Conservation (phyloP, 2,113 vertebrate species). For the Microcebus jonahi region DNA sequence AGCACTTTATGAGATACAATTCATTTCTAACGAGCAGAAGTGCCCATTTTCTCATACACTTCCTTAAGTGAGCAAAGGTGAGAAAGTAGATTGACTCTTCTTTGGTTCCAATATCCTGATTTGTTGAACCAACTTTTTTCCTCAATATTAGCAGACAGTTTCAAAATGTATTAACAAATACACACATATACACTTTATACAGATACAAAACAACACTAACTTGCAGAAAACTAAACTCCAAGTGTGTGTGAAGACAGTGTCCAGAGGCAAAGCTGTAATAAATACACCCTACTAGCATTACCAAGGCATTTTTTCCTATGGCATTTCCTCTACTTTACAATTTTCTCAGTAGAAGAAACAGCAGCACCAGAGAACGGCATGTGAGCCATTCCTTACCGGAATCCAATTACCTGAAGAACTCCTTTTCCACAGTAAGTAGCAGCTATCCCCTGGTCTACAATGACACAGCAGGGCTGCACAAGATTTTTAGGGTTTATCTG, state of each 20-base stretch:
- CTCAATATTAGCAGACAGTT: constrained; percentile 20
- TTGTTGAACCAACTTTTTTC: constrained; percentile 58
- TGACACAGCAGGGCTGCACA: constrained; percentile 85
- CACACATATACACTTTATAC: constrained; percentile 23
- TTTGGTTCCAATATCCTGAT: constrained; percentile 38
- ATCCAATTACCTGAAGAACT: constrained; percentile 72
- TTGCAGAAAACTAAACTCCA: constrained; percentile 57
- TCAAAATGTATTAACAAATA: constrained; percentile 43
- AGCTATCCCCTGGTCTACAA: constrained; percentile 73
- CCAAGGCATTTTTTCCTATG: constrained; percentile 54
- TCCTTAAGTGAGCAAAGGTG: background rate
- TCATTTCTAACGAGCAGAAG: background rate
- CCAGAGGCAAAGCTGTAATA: constrained; percentile 74
- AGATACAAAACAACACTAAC: constrained; percentile 8
- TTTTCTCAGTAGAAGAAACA: constrained; percentile 58
- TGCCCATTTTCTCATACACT: background rate
- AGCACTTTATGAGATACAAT: constrained; percentile 52
- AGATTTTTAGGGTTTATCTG: constrained; percentile 52
- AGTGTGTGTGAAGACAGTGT: constrained; percentile 65
- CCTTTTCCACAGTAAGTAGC: constrained; percentile 51
- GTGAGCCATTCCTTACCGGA: constrained; percentile 76
- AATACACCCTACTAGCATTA: constrained; percentile 60
- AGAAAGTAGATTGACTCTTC: background rate
- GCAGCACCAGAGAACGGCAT: constrained; percentile 60
- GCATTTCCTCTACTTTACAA: constrained; percentile 69